A percentile compares a stretch with the other conserved stretches of the same genome.
phyloP scores from a whole-genome alignment of 2,888 invertebrate genomes.

The Hypena proboscidalis region DNA sequence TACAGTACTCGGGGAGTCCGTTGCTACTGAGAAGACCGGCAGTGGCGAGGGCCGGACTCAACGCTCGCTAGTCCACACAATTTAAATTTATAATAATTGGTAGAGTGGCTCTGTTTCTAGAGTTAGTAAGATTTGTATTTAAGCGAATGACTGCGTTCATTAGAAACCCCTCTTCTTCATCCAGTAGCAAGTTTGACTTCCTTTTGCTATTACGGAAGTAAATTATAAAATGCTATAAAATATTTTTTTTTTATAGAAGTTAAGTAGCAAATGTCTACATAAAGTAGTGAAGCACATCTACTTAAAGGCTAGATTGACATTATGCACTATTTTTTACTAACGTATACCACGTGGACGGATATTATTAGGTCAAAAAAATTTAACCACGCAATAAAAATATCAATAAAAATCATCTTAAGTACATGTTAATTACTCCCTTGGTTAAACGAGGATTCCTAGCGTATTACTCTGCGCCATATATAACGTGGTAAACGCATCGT shows the following conservation, averaged over 20 bases:
- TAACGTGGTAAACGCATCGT: slow-evolving; percentile 57
- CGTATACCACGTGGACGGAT: no score
- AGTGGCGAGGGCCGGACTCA: slow-evolving; percentile 79
- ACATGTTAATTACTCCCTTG: slow-evolving; percentile 37
- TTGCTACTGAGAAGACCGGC: slow-evolving; percentile 80
- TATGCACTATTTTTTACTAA: no score
- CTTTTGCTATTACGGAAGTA: slow-evolving; percentile 63
- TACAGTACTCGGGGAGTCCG: slow-evolving; percentile 66
- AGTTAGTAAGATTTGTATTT: slow-evolving; percentile 52
- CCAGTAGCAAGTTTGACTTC: slow-evolving; percentile 80
- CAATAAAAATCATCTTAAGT: slow-evolving; percentile 51
- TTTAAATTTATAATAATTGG: slow-evolving; percentile 63
- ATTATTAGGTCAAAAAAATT: no score
- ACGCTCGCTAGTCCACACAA: slow-evolving; percentile 70
- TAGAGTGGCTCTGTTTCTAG: slow-evolving; percentile 72
- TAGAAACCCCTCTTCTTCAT: slow-evolving; percentile 76
- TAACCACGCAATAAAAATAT: slow-evolving; percentile 46
- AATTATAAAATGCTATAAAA: no score
- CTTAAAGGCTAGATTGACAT: no score
- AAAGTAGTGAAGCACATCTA: no score
- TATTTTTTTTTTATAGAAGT: no score
- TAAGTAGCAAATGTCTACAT: no score
- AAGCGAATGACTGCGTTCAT: slow-evolving; percentile 49
- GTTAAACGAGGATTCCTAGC: slow-evolving; percentile 17
- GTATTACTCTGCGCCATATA: slow-evolving; percentile 36